A percentile compares a stretch with the other conserved stretches of the same genome.
Conservation (phyloP, 2,797 vertebrate species). For the Microhierax caerulescens region DNA sequence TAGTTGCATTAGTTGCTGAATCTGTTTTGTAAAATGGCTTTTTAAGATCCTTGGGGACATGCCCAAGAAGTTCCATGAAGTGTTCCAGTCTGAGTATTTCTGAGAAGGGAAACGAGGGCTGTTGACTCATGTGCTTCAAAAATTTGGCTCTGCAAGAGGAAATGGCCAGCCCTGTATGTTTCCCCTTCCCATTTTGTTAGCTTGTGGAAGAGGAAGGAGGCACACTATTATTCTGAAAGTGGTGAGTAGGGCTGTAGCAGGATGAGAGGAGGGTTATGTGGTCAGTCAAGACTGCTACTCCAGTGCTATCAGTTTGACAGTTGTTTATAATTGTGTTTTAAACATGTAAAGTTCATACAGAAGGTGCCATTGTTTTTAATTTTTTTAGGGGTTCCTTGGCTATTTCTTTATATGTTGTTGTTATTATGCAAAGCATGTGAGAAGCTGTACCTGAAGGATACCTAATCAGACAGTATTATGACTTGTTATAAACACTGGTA, state of each 20-base stretch:
- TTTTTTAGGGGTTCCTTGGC: not conserved
- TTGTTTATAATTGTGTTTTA: not conserved
- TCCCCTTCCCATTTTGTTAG: slow-evolving; percentile 45
- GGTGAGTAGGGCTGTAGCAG: not conserved
- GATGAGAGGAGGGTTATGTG: not conserved
- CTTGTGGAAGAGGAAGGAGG: slow-evolving; percentile 46
- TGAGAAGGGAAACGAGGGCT: slow-evolving; percentile 8
- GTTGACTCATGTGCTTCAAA: slow-evolving; percentile 45
- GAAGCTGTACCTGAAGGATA: not conserved
- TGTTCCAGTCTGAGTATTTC: not conserved
- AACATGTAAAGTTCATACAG: not conserved
- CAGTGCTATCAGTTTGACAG: not conserved
- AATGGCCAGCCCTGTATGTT: slow-evolving; percentile 27
- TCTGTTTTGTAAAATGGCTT: not conserved
- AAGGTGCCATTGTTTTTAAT: not conserved
- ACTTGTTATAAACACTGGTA: not conserved
- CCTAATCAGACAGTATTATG: not conserved
- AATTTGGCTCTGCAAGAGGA: slow-evolving; percentile 33
- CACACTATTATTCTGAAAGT: not conserved
- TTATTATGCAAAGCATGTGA: not conserved
- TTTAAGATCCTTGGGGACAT: not conserved
- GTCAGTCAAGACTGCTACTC: not conserved
- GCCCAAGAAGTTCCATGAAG: not conserved
- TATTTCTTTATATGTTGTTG: not conserved
- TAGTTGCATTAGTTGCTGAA: not conserved